phyloP scores from a whole-genome alignment of 2,888 invertebrate species.

The Macrostomum cliftonense region DNA sequence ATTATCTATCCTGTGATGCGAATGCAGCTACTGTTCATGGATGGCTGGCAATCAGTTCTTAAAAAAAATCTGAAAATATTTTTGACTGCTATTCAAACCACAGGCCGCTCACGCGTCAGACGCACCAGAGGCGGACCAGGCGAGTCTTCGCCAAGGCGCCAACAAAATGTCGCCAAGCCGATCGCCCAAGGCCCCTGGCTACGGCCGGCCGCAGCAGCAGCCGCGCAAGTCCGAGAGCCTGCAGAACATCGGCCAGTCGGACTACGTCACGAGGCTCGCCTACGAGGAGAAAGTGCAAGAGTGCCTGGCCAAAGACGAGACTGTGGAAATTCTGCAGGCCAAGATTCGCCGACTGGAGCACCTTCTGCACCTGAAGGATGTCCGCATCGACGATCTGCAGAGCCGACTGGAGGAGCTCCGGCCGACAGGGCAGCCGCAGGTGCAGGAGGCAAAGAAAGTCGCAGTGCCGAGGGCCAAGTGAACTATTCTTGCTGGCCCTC shows the following conservation, averaged over 20 bases:
- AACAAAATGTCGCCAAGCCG: no score
- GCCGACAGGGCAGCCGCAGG: conserved; percentile 2
- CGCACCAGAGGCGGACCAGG: conserved; percentile 4
- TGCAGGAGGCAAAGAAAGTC: no score
- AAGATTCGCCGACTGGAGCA: conserved; percentile 34
- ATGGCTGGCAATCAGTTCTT: no score
- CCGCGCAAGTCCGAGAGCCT: not conserved
- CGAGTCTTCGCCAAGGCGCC: not conserved
- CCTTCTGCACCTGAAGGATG: conserved; percentile 32
- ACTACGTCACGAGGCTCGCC: conserved; percentile 20
- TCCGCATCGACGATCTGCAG: conserved; percentile 29
- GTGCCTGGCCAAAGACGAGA: conserved; percentile 32
- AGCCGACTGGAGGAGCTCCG: conserved; percentile 3
- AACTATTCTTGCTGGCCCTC: no score
- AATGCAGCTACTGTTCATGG: no score
- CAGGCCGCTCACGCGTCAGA: not conserved
- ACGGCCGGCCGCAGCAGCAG: no score
- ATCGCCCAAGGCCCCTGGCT: no score
- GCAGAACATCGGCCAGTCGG: conserved; percentile 7
- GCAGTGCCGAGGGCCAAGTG: no score
- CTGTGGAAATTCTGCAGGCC: conserved; percentile 31
- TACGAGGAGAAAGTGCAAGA: conserved; percentile 33
- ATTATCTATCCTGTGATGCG: no score
- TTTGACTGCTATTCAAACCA: no score
- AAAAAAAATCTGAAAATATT: no score